Percentiles rank a stretch among this genome's conserved stretches.
phyloP scores from a whole-genome alignment of 2,888 invertebrate species.

The Drosophila pseudotalamancana region DNA sequence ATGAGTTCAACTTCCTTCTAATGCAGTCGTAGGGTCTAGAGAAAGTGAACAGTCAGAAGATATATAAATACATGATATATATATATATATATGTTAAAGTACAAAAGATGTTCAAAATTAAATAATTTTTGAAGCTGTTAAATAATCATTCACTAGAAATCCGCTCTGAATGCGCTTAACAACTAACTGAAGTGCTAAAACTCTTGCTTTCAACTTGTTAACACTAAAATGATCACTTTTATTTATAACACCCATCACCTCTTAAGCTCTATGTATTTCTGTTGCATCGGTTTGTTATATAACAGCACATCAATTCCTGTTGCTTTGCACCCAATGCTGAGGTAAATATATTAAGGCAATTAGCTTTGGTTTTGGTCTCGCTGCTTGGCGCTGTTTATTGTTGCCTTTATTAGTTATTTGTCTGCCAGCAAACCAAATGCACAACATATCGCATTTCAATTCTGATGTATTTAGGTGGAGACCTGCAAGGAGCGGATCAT shows the following conservation, averaged over 20 bases:
- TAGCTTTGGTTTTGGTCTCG: constrained; percentile 52
- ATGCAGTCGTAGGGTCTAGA: too few species aligned
- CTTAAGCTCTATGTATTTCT: not conserved
- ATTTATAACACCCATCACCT: not conserved
- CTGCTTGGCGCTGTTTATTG: constrained; percentile 30
- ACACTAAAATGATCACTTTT: not conserved
- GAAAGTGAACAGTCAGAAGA: too few species aligned
- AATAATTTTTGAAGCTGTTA: too few species aligned
- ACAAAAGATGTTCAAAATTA: too few species aligned
- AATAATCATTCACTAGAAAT: too few species aligned
- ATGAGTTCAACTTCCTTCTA: too few species aligned
- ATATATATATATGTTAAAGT: too few species aligned
- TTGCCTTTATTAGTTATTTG: constrained; percentile 60
- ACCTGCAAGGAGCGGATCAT: constrained; percentile 96
- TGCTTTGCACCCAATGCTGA: constrained; percentile 7
- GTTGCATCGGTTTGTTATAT: not conserved
- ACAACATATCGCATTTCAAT: constrained; percentile 75
- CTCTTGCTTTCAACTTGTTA: not conserved
- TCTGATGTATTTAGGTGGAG: constrained; percentile 88
- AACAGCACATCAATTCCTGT: not conserved
- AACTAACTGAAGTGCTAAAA: not conserved
- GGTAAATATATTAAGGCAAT: not conserved
- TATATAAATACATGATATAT: too few species aligned
- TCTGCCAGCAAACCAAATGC: constrained; percentile 56
- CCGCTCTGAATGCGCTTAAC: too few species aligned